Percentiles rank a stretch among this genome's conserved stretches.
Evolutionary conservation across 2,113 vertebrate species (phyloP).

Genomic region (Gnathonemus echidnorhynchus): DNA sequence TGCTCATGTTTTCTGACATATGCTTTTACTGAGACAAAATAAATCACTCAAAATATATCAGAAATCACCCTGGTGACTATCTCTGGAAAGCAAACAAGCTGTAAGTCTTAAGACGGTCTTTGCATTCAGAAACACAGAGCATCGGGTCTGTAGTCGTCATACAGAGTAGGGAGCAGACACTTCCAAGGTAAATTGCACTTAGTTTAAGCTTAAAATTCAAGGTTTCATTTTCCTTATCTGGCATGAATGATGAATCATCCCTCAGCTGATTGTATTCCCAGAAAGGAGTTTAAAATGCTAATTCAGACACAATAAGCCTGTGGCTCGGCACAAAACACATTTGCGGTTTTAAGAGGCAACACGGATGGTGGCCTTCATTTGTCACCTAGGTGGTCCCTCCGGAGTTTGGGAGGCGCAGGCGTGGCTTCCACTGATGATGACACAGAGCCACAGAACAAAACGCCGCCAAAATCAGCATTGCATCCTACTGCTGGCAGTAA

Average conservation of each 20-base stretch:
- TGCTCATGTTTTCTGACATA: background rate
- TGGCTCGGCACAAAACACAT: background rate
- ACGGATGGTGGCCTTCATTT: background rate
- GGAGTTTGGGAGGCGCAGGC: background rate
- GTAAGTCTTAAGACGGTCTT: background rate
- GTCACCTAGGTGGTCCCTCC: background rate
- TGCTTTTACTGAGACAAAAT: background rate
- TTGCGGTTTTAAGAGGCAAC: background rate
- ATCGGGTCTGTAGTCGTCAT: background rate
- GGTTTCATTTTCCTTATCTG: constrained; percentile 7
- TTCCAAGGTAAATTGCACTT: background rate
- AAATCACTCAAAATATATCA: background rate
- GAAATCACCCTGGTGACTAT: background rate
- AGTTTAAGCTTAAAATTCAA: background rate
- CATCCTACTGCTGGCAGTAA: background rate
- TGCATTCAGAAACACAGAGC: background rate
- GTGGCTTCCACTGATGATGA: background rate
- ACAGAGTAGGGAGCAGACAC: background rate
- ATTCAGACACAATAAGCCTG: background rate
- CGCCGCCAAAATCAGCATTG: background rate
- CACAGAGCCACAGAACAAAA: background rate
- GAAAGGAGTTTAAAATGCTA: background rate
- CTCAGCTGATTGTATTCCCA: constrained; percentile 1
- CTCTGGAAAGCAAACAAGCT: background rate
- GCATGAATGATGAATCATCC: background rate